Percentiles rank a stretch among this genome's conserved stretches.
Conservation (phyloP, 2,113 vertebrate species). For the Oryzias javanicus region DNA sequence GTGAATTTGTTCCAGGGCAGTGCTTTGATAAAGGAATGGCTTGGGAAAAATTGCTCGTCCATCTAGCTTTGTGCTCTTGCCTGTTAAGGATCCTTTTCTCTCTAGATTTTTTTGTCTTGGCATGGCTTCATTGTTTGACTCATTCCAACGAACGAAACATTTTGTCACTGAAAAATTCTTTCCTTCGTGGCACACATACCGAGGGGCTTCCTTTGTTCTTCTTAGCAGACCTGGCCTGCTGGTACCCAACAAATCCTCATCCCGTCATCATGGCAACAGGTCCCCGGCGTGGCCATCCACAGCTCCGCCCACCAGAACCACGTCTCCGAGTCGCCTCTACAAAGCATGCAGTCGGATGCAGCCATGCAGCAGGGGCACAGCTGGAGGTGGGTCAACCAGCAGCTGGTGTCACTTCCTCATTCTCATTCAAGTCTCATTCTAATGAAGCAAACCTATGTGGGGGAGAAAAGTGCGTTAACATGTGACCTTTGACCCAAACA, state of each 20-base stretch:
- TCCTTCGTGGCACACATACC: not conserved
- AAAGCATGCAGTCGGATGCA: slow-evolving; percentile 81
- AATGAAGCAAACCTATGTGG: no score
- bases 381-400: slow-evolving; percentile 84
- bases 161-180: not conserved
- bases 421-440: no score
- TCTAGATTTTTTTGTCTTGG: slow-evolving; percentile 49
- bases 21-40: slow-evolving; percentile 64
- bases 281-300: slow-evolving; percentile 92
- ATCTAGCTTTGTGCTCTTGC: slow-evolving; percentile 58
- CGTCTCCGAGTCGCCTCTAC: slow-evolving; percentile 77
- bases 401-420: not conserved
- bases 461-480: slow-evolving; percentile 43
- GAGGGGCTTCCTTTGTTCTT: slow-evolving; percentile 11
- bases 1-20: slow-evolving; percentile 61
- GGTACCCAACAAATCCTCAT: slow-evolving; percentile 97
- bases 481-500: slow-evolving; percentile 73
- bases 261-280: slow-evolving; percentile 95
- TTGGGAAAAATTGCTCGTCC: slow-evolving; percentile 64
- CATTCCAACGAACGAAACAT: slow-evolving; percentile 26
- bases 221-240: slow-evolving; percentile 95
- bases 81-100: slow-evolving; percentile 37
- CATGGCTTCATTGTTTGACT: slow-evolving; percentile 56
- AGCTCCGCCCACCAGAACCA: slow-evolving; percentile 85
- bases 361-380: slow-evolving; percentile 84